Base-by-base conservation (phyloP, 2,113 vertebrate species). In the Noctilio leporinus region DNA sequence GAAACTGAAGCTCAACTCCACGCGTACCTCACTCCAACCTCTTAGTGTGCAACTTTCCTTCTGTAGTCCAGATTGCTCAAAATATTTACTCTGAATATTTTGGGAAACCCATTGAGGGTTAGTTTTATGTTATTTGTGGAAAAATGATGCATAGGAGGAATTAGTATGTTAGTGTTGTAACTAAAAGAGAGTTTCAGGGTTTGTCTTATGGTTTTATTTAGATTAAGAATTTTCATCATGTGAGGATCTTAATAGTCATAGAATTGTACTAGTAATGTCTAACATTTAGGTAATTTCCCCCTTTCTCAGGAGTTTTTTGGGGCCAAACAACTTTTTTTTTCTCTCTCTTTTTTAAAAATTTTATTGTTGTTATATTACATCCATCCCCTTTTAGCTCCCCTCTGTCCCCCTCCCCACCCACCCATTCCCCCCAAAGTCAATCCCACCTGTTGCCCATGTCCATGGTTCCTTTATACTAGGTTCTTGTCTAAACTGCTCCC, bases 51-150 rank as follows among this genome's bases (percentile, higher is more conserved):
- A 59, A 78, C 83, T 40, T 89, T 26, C 57, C 26, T 82, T 88
- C 53, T 22, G 7, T 0, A 43, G 30, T 33, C 35, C 57, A 94
- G 11, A 14, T 12, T 81, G 7, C 19, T 51, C 6, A 76, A 53
- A 70, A 33, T 69, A 14, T 69, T 95, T 65, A 40, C 65, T 65
- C 26, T 47, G n/a, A 80, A 92, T 78, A 51, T 14, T 33, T 82
- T 82, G 35, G 20, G n/a, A 84, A 88, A 51, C 12, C 24, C 69
- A 17, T 1, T 67, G 55, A 70, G 10, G 22, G 20, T 70, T 90
- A 59, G 15, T 82, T 86, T 95, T 67, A 35, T 78, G 96, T 87
- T 89, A 73, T 43, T 76, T 91, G 9, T 69, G 72, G 84, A 85
- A 70, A 96, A 95, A 43, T 3, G 8, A 70, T 43, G 11, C 35